phyloP scores from a whole-genome alignment of 2,797 vertebrate species.

The Fringilla coelebs region DNA sequence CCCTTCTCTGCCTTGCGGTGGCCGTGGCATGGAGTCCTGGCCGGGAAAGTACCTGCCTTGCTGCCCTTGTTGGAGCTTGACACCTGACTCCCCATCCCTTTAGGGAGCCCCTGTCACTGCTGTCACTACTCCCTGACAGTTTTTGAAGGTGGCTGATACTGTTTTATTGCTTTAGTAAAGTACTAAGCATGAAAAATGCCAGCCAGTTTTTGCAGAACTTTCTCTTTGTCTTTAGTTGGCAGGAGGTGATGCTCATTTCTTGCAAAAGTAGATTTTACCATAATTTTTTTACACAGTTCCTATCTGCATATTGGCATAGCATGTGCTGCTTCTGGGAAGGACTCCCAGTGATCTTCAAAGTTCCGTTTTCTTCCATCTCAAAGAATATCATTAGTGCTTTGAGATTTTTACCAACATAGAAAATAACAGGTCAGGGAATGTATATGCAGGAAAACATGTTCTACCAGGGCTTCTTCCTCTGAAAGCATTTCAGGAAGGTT shows the following conservation, averaged over 20 bases:
- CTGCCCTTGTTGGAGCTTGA: background rate
- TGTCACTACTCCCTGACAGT: background rate
- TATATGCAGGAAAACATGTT: background rate
- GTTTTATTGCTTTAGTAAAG: background rate
- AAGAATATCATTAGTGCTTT: background rate
- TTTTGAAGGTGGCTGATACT: background rate
- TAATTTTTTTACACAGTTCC: background rate
- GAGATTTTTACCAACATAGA: background rate
- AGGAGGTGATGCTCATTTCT: background rate
- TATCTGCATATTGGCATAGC: background rate
- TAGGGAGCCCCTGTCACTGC: background rate
- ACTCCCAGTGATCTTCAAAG: background rate
- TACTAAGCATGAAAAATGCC: background rate
- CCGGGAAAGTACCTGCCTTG: background rate
- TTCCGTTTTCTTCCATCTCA: background rate
- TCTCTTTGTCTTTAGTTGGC: background rate
- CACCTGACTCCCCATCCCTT: background rate
- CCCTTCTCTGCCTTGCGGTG: rapidly evolving
- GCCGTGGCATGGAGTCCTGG: background rate
- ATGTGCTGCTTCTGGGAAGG: background rate
- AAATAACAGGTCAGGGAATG: background rate
- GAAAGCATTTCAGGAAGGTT: background rate
- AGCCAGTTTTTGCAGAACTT: background rate
- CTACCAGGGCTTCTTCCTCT: background rate
- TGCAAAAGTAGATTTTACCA: background rate